A percentile compares a stretch with the other conserved stretches of the same genome.
Evolutionary conservation across 2,888 invertebrate genomes (phyloP).

Genomic region (Drosophila planitibia): DNA sequence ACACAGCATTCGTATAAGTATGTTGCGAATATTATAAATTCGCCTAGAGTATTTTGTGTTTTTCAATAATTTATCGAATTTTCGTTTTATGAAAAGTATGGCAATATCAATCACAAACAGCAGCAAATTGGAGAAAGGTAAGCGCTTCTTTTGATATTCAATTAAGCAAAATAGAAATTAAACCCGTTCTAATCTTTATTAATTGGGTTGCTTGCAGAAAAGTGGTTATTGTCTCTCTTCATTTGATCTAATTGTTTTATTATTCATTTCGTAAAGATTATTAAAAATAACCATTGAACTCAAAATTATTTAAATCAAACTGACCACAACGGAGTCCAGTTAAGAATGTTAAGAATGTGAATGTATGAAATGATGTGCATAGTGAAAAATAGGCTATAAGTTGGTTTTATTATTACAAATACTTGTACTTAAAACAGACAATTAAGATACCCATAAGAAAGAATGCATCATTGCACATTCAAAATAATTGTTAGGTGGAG

Average conservation of each 20-base stretch:
- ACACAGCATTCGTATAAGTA: not conserved
- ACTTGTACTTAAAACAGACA: not conserved
- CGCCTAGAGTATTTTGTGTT: not conserved
- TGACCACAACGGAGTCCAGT: not conserved
- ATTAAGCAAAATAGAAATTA: not conserved
- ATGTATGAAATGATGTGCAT: not conserved
- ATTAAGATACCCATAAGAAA: not conserved
- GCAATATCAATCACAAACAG: not conserved
- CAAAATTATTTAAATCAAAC: not conserved
- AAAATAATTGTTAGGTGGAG: not conserved
- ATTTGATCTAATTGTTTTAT: not conserved
- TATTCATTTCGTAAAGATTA: not conserved
- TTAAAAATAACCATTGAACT: not conserved
- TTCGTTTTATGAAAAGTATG: not conserved
- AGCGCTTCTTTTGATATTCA: not conserved
- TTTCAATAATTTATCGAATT: not conserved
- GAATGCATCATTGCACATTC: not conserved
- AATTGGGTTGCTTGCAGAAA: not conserved
- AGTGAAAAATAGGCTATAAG: not conserved
- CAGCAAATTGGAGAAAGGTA: not conserved
- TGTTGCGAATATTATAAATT: not conserved
- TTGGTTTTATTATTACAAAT: not conserved
- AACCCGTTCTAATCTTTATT: not conserved
- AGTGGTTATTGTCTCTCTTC: not conserved
- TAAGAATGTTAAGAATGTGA: not conserved